Conservation (phyloP, 64 coral and sea anemone genomes). For the Porites australiensis region DNA sequence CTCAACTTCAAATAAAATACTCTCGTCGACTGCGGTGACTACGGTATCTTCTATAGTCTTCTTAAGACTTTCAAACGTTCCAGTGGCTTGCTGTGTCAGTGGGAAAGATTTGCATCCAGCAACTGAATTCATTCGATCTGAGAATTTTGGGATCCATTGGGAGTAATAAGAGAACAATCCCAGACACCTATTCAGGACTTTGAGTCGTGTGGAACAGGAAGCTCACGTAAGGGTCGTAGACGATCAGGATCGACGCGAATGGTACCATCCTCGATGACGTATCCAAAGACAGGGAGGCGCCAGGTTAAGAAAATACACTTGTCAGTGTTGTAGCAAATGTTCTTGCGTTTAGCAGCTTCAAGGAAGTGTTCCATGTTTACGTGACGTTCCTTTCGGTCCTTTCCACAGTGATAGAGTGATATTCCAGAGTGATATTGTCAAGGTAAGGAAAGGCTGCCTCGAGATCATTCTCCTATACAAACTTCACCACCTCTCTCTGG, state of each 20-base stretch:
- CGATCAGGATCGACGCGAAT: constrained; percentile 73
- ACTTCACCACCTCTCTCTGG: constrained; percentile 65
- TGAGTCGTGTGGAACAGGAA: constrained; percentile 52
- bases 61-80: constrained; percentile 37
- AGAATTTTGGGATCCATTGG: constrained; percentile 63
- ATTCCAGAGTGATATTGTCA: constrained; percentile 71
- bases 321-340: neutral
- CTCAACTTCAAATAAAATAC: constrained; percentile 64
- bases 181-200: constrained; percentile 65
- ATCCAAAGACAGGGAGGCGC: constrained; percentile 69
- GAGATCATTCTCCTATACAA: constrained; percentile 67
- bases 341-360: constrained; percentile 49
- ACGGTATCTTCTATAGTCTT: constrained; percentile 15
- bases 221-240: constrained; percentile 57
- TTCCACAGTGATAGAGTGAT: too few species aligned
- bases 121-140: constrained; percentile 50
- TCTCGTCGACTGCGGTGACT: constrained; percentile 57
- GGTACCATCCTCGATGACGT: constrained; percentile 50
- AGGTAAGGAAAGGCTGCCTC: constrained; percentile 51
- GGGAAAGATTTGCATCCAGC: constrained; percentile 58
- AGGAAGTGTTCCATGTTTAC: constrained; percentile 58
- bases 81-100: neutral
- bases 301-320: constrained; percentile 64
- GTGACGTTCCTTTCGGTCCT: constrained; percentile 74
- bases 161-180: constrained; percentile 74